Percentiles rank a stretch among this genome's conserved stretches.
phyloP scores from a whole-genome alignment of 2,797 vertebrate genomes.

The Mastacembelus armatus region DNA sequence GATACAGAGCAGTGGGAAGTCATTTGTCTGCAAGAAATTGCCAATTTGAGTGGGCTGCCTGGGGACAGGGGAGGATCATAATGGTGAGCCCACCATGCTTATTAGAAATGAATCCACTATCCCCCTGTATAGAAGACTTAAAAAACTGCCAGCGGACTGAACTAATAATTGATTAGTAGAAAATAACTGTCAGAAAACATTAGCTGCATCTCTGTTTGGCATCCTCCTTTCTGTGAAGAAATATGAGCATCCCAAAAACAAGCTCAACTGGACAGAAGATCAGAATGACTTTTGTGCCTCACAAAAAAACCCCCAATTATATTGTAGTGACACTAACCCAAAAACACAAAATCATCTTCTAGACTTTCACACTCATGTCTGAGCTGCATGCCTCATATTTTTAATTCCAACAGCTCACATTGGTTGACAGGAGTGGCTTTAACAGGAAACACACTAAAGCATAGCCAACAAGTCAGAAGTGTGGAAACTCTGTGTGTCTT shows the following conservation, averaged over 20 bases:
- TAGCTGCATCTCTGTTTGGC: no score
- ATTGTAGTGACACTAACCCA: no score
- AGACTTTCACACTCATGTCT: constrained; percentile 4
- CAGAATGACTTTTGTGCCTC: no score
- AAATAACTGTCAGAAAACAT: no score
- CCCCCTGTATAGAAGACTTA: constrained; percentile 1
- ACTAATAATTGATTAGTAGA: background rate
- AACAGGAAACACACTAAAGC: background rate
- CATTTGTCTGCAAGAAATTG: constrained; percentile 76
- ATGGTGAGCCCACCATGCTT: constrained; percentile 18
- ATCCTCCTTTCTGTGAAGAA: no score
- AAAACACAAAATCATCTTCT: background rate
- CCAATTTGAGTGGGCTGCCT: constrained; percentile 70
- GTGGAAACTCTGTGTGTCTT: background rate
- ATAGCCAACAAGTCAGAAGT: constrained; percentile 2
- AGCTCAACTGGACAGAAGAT: no score
- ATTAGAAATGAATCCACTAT: constrained; percentile 36
- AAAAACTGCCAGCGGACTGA: constrained; percentile 15
- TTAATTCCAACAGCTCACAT: background rate
- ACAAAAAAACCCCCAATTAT: no score
- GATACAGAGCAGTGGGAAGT: constrained; percentile 30
- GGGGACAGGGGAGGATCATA: constrained; percentile 53
- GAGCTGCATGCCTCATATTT: background rate
- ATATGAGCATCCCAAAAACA: no score
- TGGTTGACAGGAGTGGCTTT: constrained; percentile 4